Percentiles rank a stretch among this genome's conserved stretches.
Conservation (phyloP, 2,797 vertebrate genomes). For the Lepus oiostolus region DNA sequence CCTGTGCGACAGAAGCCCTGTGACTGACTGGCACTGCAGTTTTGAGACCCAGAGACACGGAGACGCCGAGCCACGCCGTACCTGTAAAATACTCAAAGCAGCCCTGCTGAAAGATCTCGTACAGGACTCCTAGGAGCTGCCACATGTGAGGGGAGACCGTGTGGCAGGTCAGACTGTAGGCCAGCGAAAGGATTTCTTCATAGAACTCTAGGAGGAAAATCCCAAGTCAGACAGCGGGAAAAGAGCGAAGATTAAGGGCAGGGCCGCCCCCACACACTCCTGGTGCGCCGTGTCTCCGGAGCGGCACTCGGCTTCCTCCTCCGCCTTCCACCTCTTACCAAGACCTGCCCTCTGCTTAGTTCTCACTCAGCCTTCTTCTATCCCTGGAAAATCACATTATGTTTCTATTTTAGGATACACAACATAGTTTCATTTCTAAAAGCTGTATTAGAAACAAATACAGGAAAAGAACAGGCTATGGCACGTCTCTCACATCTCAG, state of each 20-base stretch:
- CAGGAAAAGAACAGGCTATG: not conserved
- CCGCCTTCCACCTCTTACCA: not conserved
- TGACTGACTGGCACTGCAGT: not conserved
- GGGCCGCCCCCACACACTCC: not conserved
- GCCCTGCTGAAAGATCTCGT: conserved; percentile 97
- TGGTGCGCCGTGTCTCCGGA: no score
- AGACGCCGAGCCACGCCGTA: conserved; percentile 77
- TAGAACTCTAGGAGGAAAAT: conserved; percentile 94
- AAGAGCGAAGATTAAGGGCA: not conserved
- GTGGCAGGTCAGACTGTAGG: conserved; percentile 97
- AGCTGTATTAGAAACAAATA: not conserved
- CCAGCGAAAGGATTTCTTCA: conserved; percentile 97
- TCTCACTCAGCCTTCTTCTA: not conserved
- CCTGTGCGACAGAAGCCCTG: not conserved
- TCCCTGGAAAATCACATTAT: not conserved
- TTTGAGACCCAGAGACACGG: not conserved
- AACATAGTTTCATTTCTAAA: conserved; percentile 15
- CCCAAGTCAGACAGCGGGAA: not conserved
- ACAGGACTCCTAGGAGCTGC: conserved; percentile 96
- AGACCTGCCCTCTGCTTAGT: not conserved
- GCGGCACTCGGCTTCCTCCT: no score
- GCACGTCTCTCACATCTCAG: not conserved
- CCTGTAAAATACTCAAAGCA: conserved; percentile 99
- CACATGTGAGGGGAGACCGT: conserved; percentile 98
- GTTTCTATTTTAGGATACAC: conserved; percentile 30